Evolutionary conservation across 2,113 vertebrate species (phyloP), one percentile per base, ranked within the genome.

Genomic region (Mesoclemmys tuberculata): DNA sequence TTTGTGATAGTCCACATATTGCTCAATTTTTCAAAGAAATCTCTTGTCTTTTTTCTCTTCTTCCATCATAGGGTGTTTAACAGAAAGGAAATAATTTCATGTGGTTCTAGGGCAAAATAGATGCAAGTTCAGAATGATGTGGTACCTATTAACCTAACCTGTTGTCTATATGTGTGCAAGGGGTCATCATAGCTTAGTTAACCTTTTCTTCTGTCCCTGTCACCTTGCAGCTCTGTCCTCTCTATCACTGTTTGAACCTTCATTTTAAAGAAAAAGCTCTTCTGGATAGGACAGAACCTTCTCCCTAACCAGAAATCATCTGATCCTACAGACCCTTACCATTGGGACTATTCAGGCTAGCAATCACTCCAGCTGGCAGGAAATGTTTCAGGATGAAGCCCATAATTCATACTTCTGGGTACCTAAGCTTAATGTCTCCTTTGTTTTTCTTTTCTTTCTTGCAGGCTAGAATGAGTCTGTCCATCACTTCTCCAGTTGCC

Each of bases 381-480:
- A 93, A 54, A 2, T 75, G 12, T 61, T 89, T 49, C 0, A 0
- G 41, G 31, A n/a, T 46, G 38, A 90, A 79, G 5, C 21, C 82
- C 80, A 0, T 31, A 5, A 71, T 92, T 94, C 71, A 13, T 77
- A 80, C 48, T 93, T 10, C 2, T 1, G 24, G n/a, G 19, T 22
- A 68, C 44, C 48, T 51, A 48, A 46, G n/a, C 86, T 68, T 90
- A 38, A 74, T 24, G 5, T 48, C 54, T 64, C 29, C 80, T 94
- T 83, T 92, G 83, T 87, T 96, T 68, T 71, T 41, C 52, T 85
- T 92, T 55, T 91, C 51, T 80, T 88, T 93, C 64, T 93, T 93
- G 56, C 90, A 99, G 99, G 88, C 90, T 80, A 96, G 96, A 91
- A 89, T 93, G 75, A 97, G 96, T 91, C 90, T 92, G 48, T 92